Evolutionary conservation across 2,113 vertebrate genomes (phyloP).

Genomic region (Cochlearius cochlearius): DNA sequence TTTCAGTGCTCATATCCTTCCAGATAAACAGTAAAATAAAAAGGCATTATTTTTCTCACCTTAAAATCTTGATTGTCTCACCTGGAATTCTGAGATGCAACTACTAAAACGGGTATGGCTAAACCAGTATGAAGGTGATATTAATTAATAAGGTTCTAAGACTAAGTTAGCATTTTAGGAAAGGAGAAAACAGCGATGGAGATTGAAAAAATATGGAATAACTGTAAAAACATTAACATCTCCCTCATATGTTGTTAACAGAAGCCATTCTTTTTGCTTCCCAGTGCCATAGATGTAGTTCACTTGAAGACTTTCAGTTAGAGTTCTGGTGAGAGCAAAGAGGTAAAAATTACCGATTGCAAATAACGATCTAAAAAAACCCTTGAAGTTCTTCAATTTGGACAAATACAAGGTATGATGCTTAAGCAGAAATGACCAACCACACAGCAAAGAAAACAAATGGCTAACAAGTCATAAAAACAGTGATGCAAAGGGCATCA

Average conservation of each 20-base stretch:
- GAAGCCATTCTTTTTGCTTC: not conserved
- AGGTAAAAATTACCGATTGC: not conserved
- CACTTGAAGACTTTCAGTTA: not conserved
- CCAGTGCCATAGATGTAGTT: not conserved
- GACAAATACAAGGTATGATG: not conserved
- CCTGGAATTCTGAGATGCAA: not conserved
- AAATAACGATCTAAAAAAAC: not conserved
- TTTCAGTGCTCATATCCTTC: not conserved
- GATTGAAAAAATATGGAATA: not conserved
- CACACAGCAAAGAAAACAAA: not conserved
- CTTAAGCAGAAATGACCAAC: not conserved
- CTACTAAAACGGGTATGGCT: not conserved
- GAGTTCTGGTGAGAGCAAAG: not conserved
- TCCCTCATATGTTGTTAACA: not conserved
- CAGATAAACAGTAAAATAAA: not conserved
- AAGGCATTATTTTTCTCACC: not conserved
- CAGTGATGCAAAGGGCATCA: not conserved
- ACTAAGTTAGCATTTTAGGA: not conserved
- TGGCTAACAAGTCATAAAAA: not conserved
- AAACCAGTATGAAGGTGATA: not conserved
- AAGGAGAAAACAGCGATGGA: not conserved
- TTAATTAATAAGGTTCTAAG: not conserved
- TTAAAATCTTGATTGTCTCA: not conserved
- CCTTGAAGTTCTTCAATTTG: fast-evolving
- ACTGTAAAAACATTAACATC: not conserved